Evolutionary conservation across 2,797 vertebrate species (phyloP).

Genomic region (Sebastes elongatus): DNA sequence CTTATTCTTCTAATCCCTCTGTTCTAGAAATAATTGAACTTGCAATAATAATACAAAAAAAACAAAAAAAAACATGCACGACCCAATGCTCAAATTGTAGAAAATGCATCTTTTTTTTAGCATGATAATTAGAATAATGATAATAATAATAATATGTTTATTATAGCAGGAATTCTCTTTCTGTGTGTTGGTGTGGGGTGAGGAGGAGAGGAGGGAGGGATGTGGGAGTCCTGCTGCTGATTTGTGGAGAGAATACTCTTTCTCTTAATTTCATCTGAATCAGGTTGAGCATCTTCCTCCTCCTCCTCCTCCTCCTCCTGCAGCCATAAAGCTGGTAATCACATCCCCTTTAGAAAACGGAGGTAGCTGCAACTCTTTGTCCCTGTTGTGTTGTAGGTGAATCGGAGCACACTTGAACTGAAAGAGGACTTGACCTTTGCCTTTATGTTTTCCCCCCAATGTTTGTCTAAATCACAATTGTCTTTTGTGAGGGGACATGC

Average conservation of each 20-base stretch:
- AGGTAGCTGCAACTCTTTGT: constrained; percentile 86
- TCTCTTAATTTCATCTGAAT: constrained; percentile 48
- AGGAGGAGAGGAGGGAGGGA: not conserved
- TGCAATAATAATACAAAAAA: constrained; percentile 50
- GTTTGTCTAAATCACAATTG: constrained; percentile 99
- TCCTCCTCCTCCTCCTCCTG: constrained; percentile 2
- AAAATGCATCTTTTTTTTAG: constrained; percentile 5
- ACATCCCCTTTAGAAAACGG: constrained; percentile 48
- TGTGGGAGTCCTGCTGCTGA: constrained; percentile 14
- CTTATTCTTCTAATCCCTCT: constrained; percentile 84
- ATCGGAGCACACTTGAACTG: constrained; percentile 95
- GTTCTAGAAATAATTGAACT: constrained; percentile 80
- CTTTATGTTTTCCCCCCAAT: constrained; percentile 93
- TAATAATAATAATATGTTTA: constrained; percentile 25
- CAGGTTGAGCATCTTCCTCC: constrained; percentile 44
- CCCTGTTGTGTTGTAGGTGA: constrained; percentile 93
- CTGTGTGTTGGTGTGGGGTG: not conserved
- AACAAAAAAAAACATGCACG: not conserved
- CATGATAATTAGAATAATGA: constrained; percentile 32
- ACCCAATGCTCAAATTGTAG: constrained; percentile 12
- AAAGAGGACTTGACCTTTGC: constrained; percentile 98
- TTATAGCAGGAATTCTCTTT: not conserved
- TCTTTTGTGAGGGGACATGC: constrained; percentile 93
- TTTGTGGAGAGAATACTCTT: constrained; percentile 39
- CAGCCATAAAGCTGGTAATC: constrained; percentile 48